Evolutionary conservation across 2,888 invertebrate genomes (phyloP).

Genomic region (Platypus cylindrus): DNA sequence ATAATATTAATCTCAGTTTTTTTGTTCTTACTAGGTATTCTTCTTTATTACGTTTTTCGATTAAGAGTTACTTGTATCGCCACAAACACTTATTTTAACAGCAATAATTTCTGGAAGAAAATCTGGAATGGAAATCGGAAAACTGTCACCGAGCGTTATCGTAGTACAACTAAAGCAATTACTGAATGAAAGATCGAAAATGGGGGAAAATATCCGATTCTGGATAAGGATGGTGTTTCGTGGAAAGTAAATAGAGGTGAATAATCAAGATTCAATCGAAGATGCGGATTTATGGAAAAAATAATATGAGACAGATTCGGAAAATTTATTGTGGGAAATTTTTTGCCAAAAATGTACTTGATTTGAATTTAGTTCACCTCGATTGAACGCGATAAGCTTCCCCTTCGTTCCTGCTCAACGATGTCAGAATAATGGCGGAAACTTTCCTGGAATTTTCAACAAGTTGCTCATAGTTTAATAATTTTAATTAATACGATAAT

Average conservation of each 20-base stretch:
- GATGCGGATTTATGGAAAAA: conserved; percentile 25
- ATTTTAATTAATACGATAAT: too few relatives aligned
- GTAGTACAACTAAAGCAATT: conserved; percentile 14
- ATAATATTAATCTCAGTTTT: too few relatives aligned
- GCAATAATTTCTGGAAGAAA: conserved; percentile 13
- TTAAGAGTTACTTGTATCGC: too few relatives aligned
- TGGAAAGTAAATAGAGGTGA: conserved; percentile 21
- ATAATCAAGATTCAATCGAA: conserved; percentile 26
- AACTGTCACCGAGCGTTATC: conserved; percentile 13
- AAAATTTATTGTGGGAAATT: conserved; percentile 29
- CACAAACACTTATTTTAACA: too few relatives aligned
- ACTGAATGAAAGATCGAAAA: conserved; percentile 14
- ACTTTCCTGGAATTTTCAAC: too few relatives aligned
- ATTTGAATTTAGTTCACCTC: conserved; percentile 33
- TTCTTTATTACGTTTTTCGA: too few relatives aligned
- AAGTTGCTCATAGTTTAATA: too few relatives aligned
- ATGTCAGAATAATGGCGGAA: background rate
- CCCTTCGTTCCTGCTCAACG: conserved; percentile 12
- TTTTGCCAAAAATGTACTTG: conserved; percentile 29
- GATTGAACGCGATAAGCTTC: conserved; percentile 27
- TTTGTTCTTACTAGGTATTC: too few relatives aligned
- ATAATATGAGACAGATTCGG: conserved; percentile 31
- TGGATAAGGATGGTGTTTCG: conserved; percentile 16
- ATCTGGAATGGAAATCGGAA: conserved; percentile 14
- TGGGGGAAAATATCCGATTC: conserved; percentile 22